Evolutionary conservation across 2,113 vertebrate species (phyloP), one percentile per base, ranked within the genome.

Genomic region (Malaclemys terrapin): DNA sequence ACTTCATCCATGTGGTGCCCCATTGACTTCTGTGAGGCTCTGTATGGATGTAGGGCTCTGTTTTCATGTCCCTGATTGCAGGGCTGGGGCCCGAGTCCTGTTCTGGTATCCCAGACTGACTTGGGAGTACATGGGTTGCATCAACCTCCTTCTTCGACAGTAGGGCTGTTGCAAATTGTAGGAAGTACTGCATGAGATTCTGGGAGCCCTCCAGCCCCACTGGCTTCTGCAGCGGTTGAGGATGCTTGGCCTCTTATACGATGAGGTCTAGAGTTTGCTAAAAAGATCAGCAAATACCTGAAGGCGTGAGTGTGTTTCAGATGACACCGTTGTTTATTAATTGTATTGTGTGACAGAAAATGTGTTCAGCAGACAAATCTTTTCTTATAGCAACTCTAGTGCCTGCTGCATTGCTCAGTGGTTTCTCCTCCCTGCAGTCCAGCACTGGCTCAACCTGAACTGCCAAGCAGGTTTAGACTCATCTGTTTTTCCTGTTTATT

Each of bases 211-310:
- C n/a, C 19, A 72, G 17, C 65, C 35, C 65, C 65, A 38, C n/a
- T 38, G 65, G 65, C 65, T 38, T 72, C 65, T 72, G n/a, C n/a
- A 72, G n/a, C 93, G 82, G 69, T 10, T 5, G 80, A 84, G 72
- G 86, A 91, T 91, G 0, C 76, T 93, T 88, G 95, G 96, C 72
- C 35, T 91, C 91, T 91, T 94, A 49, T 78, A 22, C 0, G 53
- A 47, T 13, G 24, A 47, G 42, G 25, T 14, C 25, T 72, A 3
- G 72, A 78, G 91, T 91, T 97, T 97, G 96, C 93, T 93, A 95
- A 97, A 97, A 53, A 92, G 87, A 95, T 96, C 96, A 96, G 94
- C 88, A 92, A 90, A 86, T 50, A 82, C 95, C 93, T 10, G 93
- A 93, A 85, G 88, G 89, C 91, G 91, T 56, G 75, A 88, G 93